Evolutionary conservation across 1,140 invertebrate species (phyloP), one percentile per base, ranked within the genome.

Genomic region (Lepidotrigona ventralis): DNA sequence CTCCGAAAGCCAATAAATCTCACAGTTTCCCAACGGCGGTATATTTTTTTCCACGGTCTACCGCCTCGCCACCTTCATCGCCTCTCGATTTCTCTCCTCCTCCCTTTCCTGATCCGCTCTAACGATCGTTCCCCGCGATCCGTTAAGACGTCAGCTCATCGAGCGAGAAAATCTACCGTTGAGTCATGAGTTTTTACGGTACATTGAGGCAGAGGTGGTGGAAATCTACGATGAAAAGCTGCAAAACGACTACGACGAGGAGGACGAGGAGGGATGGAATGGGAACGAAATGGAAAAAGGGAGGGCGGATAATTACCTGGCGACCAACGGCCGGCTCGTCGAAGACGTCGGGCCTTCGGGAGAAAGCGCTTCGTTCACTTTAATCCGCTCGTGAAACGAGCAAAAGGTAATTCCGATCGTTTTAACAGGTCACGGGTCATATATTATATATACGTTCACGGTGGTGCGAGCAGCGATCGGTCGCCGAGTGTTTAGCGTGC

Each of bases 101-200:
- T 6, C 5, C 4, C 15, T 15, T n/a, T n/a, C 5, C 11, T 11
- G 17, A 12, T 14, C 14, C 26, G 0, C 29, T 58, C 29, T 0
- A 46, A 14, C 21, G 64, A 39, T 58, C 63, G 53, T 54, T 53
- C 8, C 8, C 39, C 29, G 58, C 75, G 26, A 68, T 81, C 80
- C 53, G 63, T 68, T 51, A 76, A 76, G 85, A 75, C 74, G 79
- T 23, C 63, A 70, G 63, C 78, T 83, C 76, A 87, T 87, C 86
- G 86, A 86, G 81, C 86, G 81, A 56, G 73, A 78, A 84, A 87
- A 86, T 80, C 81, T 77, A 56, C 68, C 70, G 85, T 66, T 33
- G 80, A 82, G 85, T 83, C 86, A 58, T 64, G 81, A 83, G 81
- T 87, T 87, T 87, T 87, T 82, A 87, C 85, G 76, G 85, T 87